A percentile compares a stretch with the other conserved stretches of the same genome.
phyloP scores from a whole-genome alignment of 2,888 invertebrate species.

The Lasiommata megera region DNA sequence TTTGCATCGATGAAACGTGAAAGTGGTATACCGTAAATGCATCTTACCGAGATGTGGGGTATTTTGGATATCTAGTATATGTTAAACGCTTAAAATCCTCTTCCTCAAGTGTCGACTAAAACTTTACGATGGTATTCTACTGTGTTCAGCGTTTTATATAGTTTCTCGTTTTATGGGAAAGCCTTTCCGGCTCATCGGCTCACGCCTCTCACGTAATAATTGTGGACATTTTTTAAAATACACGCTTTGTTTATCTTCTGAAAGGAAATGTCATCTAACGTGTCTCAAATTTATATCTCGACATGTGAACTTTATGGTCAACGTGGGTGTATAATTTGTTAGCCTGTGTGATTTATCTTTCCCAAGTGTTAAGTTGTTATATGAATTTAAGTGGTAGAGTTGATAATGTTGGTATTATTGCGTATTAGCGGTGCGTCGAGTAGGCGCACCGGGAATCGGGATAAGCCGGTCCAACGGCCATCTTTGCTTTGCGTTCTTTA shows the following conservation, averaged over 20 bases:
- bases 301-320: conserved; percentile 17
- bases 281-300: conserved; percentile 17
- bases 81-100: conserved; percentile 63
- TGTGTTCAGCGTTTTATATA: conserved; percentile 34
- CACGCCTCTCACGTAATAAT: conserved; percentile 25
- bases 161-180: conserved; percentile 34
- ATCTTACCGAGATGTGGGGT: too few relatives aligned
- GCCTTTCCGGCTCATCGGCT: conserved; percentile 25
- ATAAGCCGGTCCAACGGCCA: conserved; percentile 77
- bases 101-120: conserved; percentile 63
- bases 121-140: conserved; percentile 51
- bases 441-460: conserved; percentile 67
- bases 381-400: conserved; percentile 29
- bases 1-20: too few relatives aligned
- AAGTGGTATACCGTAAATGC: too few relatives aligned
- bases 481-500: conserved; percentile 72
- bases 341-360: conserved; percentile 16
- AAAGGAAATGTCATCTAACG: conserved; percentile 13
- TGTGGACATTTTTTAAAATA: conserved; percentile 10
- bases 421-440: conserved; percentile 61
- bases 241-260: conserved; percentile 19
- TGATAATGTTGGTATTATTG: conserved; percentile 47
- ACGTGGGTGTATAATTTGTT: conserved; percentile 27
- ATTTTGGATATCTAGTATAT: conserved; percentile 31
- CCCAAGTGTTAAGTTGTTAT: conserved; percentile 21